Base-by-base conservation (phyloP, 2,113 vertebrate species). In the Phalacrocorax aristotelis region DNA sequence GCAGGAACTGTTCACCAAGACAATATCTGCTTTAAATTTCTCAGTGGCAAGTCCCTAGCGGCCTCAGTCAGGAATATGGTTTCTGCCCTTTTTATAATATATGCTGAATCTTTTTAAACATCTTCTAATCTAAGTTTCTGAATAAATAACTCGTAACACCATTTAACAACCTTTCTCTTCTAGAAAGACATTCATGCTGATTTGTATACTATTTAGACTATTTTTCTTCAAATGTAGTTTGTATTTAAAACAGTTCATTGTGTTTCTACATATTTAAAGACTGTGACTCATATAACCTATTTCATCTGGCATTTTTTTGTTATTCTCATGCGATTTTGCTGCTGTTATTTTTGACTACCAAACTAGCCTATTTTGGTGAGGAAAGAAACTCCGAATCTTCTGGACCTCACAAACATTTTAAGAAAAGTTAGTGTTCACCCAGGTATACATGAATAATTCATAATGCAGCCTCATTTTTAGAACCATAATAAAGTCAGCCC, bases 401-500 rank as follows among this genome's bases (percentile, higher is more conserved):
- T 68, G 83, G 57, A 94, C 38, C 32, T 66, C 66, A 78, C 52
- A 90, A 89, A 65, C 3, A 18, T 89, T 81, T 92, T 64, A 55
- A 83, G 78, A 89, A 70, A 90, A 95, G 58, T 83, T 66, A 83
- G 9, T 29, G 23, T 36, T 93, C 62, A 94, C 82, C 60, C 93
- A 95, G 74, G 81, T 95, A 94, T 30, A 57, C n/a, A 96, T 96
- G 66, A 96, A 95, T 96, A 93, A 97, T 95, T 95, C 87, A 96
- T 91, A 83, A 71, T 10, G 27, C 48, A 91, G 57, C 42, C 26
- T 83, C 78, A 88, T 93, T 96, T 97, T 95, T 91, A 90, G 62
- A 49, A 85, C 17, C 70, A 80, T 65, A 82, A 68, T 62, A 91
- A 93, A 83, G 87, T 77, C 81, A 95, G 51, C 8, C 58, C 21